A percentile compares a stretch with the other conserved stretches of the same genome.
Evolutionary conservation across 2,888 invertebrate genomes (phyloP).

Genomic region (Dysmachus trigonus): DNA sequence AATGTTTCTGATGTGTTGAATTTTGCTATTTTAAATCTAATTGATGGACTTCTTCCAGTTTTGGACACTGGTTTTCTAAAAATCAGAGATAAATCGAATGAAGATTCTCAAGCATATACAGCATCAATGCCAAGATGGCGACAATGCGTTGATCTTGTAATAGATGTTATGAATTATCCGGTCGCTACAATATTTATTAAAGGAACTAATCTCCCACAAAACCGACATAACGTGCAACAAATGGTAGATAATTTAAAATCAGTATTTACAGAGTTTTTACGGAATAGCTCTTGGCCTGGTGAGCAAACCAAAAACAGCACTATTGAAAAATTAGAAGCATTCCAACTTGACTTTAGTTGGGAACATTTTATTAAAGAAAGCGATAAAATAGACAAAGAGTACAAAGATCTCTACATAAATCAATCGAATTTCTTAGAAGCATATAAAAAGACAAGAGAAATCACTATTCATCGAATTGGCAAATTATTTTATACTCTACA

Average conservation of each 20-base stretch:
- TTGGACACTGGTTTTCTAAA: not conserved
- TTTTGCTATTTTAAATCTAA: not conserved
- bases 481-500: not conserved
- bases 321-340: not conserved
- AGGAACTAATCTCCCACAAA: not conserved
- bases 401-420: not conserved
- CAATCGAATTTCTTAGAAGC: not conserved
- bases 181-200: not conserved
- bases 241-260: not conserved
- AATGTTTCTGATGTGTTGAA: not conserved
- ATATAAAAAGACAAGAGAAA: not conserved
- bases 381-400: not conserved
- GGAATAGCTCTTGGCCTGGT: not conserved
- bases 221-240: not conserved
- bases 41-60: not conserved
- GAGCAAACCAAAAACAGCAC: not conserved
- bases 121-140: not conserved
- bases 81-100: not conserved
- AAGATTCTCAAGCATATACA: not conserved
- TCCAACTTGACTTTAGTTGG: not conserved
- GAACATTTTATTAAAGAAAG: not conserved
- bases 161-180: not conserved
- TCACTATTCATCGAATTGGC: not conserved
- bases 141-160: not conserved
- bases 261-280: not conserved